Base-by-base conservation (phyloP, 2,797 vertebrate species). In the Neosalanx taihuensis region DNA sequence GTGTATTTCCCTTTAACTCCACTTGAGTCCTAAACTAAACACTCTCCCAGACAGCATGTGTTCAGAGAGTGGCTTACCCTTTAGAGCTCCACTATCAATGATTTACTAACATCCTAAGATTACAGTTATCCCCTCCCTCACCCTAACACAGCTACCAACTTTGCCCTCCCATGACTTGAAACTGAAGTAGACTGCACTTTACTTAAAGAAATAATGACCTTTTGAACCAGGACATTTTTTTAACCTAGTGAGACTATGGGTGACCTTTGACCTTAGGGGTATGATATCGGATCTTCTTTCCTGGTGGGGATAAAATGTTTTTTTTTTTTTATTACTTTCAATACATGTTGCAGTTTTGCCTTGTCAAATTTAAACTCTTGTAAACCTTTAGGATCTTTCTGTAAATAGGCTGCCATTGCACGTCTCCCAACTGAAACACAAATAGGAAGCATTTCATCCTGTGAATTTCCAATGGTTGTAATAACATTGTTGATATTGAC, bases 51-150 rank as follows among this genome's bases (percentile, higher is more conserved):
- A 41, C 67, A 61, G 46, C 53, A 75, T 75, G 58, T 67, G 75
- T 66, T 71, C n/a, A 76, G 75, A 72, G 72, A 74, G 61, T 75
- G 68, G 71, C 74, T 79, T 77, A 62, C 67, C 75, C 78, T 76
- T 80, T 72, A 79, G 67, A 30, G 13, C 71, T 75, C 62, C 72
- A 76, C 80, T 83, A 90, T 90, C 79, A 92, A 86, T 89, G 83
- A 90, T 91, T 91, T 81, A 89, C 84, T 64, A 83, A 87, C 81
- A 79, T 80, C 0, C 76, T 89, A 84, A 82, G 78, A 88, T 89
- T 88, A 89, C 82, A 84, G 72, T 67, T 72, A 60, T 66, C 69
- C 76, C 69, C 76, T 72, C 70, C 76, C 35, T 77, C 75, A 79
- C 67, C 70, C 49, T 69, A 64, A 57, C 53, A 15, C 12, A 69